A percentile compares a stretch with the other conserved stretches of the same genome.
phyloP scores from a whole-genome alignment of 2,888 invertebrate genomes.

The Cataglyphis altisquamis region DNA sequence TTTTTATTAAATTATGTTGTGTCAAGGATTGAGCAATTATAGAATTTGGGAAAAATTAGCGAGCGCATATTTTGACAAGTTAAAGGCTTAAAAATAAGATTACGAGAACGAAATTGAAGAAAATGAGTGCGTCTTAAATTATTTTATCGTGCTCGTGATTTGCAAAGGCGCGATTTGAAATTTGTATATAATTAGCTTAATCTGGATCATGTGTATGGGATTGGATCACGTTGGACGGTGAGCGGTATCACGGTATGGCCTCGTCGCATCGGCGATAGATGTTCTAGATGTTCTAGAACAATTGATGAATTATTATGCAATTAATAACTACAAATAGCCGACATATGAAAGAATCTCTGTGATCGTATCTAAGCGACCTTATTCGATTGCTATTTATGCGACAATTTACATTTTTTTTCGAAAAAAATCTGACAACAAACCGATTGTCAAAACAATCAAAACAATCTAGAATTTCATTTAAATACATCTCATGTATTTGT shows the following conservation, averaged over 20 bases:
- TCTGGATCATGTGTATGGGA: slow-evolving; percentile 23
- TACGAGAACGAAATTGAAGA: neutral
- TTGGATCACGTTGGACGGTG: slow-evolving; percentile 21
- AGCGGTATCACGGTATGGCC: slow-evolving; percentile 40
- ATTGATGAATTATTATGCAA: neutral
- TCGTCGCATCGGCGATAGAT: slow-evolving; percentile 23
- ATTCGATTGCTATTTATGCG: neutral
- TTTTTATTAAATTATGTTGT: neutral
- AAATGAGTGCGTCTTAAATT: slow-evolving; percentile 20
- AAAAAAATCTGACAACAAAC: neutral
- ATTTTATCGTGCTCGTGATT: slow-evolving; percentile 23
- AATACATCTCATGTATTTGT: neutral
- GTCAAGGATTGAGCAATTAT: neutral
- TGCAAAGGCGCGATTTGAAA: slow-evolving; percentile 27
- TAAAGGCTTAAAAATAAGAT: slow-evolving; percentile 1
- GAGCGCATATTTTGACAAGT: neutral
- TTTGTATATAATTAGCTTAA: slow-evolving; percentile 51
- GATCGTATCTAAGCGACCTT: neutral
- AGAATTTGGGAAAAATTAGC: neutral
- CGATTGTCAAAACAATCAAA: neutral
- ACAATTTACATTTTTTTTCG: slow-evolving; percentile 15
- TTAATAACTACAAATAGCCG: neutral
- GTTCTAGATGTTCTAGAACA: slow-evolving; percentile 27
- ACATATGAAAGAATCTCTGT: neutral
- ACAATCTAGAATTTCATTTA: neutral